Evolutionary conservation across 2,797 vertebrate species (phyloP).

Genomic region (Pampus argenteus): DNA sequence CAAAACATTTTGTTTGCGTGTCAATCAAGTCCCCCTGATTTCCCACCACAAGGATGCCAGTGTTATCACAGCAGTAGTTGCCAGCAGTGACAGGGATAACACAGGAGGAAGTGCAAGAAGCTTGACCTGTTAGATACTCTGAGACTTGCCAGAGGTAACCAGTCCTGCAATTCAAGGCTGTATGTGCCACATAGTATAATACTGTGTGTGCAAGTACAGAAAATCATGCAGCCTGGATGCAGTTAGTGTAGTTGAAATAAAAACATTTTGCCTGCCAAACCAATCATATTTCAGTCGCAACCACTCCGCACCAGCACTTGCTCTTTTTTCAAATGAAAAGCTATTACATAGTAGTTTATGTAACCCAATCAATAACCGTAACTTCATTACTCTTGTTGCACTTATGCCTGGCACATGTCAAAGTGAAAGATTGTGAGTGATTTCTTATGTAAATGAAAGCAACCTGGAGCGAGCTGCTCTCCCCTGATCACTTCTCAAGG

Average conservation of each 20-base stretch:
- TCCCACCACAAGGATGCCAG: constrained; percentile 20
- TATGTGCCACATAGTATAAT: constrained; percentile 24
- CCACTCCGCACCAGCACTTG: constrained; percentile 43
- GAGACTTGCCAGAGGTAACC: constrained; percentile 35
- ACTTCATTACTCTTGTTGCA: constrained; percentile 83
- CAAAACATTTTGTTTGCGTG: constrained; percentile 32
- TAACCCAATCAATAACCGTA: constrained; percentile 82
- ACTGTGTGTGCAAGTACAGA: constrained; percentile 16
- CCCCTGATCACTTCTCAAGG: constrained; percentile 78
- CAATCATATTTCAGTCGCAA: constrained; percentile 64
- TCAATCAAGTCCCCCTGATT: constrained; percentile 37
- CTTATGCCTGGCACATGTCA: constrained; percentile 80
- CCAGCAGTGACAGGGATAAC: constrained; percentile 53
- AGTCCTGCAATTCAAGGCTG: constrained; percentile 30
- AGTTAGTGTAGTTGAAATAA: constrained; percentile 50
- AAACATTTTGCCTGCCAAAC: constrained; percentile 57
- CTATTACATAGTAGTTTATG: constrained; percentile 75
- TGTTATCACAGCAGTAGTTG: constrained; percentile 46
- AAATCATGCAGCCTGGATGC: constrained; percentile 29
- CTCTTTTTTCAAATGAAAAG: constrained; percentile 71
- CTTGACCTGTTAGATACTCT: constrained; percentile 51
- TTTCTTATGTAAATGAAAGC: constrained; percentile 85
- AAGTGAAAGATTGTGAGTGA: constrained; percentile 82
- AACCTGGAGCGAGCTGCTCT: constrained; percentile 61
- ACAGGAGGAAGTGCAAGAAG: constrained; percentile 42